A percentile compares a stretch with the other conserved stretches of the same genome.
Conservation (phyloP, 2,888 invertebrate genomes). For the Zaprionus obscuricornis region DNA sequence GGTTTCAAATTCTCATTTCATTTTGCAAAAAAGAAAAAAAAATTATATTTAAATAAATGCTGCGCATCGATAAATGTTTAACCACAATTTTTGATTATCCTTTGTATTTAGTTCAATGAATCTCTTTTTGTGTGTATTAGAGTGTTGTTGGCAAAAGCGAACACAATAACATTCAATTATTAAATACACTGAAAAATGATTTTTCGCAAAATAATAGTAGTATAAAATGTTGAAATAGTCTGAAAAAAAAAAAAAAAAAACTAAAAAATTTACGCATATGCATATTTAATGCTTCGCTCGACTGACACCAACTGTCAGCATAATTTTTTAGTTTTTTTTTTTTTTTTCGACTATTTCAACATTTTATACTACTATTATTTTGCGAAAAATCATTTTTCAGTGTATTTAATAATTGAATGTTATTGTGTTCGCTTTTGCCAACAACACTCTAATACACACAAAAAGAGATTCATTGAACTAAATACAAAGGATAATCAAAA, state of each 20-base stretch:
- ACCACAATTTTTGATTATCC: no score
- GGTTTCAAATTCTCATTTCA: no score
- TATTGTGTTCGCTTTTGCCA: slow-evolving; percentile 3
- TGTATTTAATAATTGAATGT: slow-evolving; percentile 36
- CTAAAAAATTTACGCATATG: slow-evolving; percentile 74
- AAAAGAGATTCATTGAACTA: slow-evolving; percentile 5
- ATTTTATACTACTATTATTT: slow-evolving; percentile 8
- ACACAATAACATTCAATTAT: slow-evolving; percentile 22
- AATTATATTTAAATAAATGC: no score
- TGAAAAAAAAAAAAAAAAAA: slow-evolving; percentile 39
- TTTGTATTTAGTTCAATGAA: not conserved
- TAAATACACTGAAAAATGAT: slow-evolving; percentile 40
- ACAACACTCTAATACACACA: no score
- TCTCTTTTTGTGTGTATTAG: no score
- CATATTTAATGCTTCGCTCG: slow-evolving; percentile 70
- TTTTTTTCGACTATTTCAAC: slow-evolving; percentile 27
- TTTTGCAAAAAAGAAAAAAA: no score
- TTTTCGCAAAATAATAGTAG: no score
- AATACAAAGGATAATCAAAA: no score
- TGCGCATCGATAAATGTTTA: no score
- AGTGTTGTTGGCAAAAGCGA: no score
- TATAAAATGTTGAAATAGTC: slow-evolving; percentile 24
- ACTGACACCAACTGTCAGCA: slow-evolving; percentile 76
- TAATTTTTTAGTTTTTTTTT: slow-evolving; percentile 60
- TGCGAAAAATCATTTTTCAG: slow-evolving; percentile 34